Evolutionary conservation across 2,888 invertebrate genomes (phyloP).

Genomic region (Thyatira batis): DNA sequence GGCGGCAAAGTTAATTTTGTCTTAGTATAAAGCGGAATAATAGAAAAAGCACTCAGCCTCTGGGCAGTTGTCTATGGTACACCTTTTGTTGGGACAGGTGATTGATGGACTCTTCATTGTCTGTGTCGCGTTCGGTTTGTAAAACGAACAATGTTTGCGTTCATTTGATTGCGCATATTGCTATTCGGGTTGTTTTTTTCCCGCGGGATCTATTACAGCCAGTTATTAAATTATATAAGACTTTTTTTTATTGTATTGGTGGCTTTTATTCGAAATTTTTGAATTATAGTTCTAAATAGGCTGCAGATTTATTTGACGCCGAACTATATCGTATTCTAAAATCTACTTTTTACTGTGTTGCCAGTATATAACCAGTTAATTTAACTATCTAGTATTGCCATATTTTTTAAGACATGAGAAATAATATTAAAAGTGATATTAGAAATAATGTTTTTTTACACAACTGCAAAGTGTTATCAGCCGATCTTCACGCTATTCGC

Average conservation of each 20-base stretch:
- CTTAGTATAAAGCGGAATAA: slow-evolving; percentile 42
- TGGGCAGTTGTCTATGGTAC: slow-evolving; percentile 63
- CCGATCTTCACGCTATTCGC: slow-evolving; percentile 40
- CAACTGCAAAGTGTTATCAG: slow-evolving; percentile 25
- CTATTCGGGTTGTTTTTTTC: slow-evolving; percentile 46
- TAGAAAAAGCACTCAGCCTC: slow-evolving; percentile 59
- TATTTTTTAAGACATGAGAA: too few species aligned
- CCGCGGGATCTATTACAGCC: slow-evolving; percentile 19
- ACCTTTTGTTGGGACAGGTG: slow-evolving; percentile 65
- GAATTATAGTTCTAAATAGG: not conserved
- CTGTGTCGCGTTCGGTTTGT: slow-evolving; percentile 71
- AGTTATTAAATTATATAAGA: not conserved
- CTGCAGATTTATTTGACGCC: not conserved
- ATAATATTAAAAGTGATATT: not conserved
- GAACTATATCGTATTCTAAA: not conserved
- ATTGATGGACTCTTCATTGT: slow-evolving; percentile 71
- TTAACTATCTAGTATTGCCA: too few species aligned
- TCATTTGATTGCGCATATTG: slow-evolving; percentile 58
- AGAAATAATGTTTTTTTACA: slow-evolving; percentile 1
- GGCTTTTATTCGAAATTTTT: not conserved
- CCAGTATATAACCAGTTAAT: too few species aligned
- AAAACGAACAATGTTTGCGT: slow-evolving; percentile 70
- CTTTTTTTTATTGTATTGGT: not conserved
- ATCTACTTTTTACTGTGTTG: too few species aligned
- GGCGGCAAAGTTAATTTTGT: slow-evolving; percentile 39